Conservation (phyloP, 1,140 invertebrate species). For the Antheraea pernyi region DNA sequence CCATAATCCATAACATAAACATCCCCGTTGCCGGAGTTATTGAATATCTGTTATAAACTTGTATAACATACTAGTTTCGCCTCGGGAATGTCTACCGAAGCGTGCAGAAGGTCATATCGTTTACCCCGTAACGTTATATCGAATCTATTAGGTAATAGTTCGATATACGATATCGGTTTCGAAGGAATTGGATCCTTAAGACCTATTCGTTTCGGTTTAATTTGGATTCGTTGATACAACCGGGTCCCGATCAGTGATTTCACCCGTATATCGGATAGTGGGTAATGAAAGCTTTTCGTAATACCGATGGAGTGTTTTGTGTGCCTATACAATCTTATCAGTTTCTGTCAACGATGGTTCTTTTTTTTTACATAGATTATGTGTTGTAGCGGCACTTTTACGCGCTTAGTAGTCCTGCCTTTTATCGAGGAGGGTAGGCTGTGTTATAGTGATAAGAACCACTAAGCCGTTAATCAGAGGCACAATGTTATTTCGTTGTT, state of each 20-base stretch:
- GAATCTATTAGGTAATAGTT: slow-evolving; percentile 60
- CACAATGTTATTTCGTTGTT: not conserved
- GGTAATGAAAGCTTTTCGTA: slow-evolving; percentile 53
- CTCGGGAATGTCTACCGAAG: slow-evolving; percentile 60
- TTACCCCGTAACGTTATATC: slow-evolving; percentile 66
- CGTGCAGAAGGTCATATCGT: slow-evolving; percentile 65
- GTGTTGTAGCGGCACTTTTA: slow-evolving; percentile 11
- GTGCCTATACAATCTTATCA: slow-evolving; percentile 35
- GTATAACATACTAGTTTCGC: slow-evolving; percentile 30
- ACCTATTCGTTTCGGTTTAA: slow-evolving; percentile 20
- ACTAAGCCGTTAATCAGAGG: not conserved
- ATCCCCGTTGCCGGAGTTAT: not conserved
- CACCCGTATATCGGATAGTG: slow-evolving; percentile 34
- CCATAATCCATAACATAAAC: not conserved
- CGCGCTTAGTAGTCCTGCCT: not conserved
- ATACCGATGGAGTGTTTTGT: slow-evolving; percentile 36
- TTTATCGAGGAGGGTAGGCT: not conserved
- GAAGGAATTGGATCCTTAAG: slow-evolving; percentile 22
- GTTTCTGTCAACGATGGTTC: slow-evolving; percentile 24
- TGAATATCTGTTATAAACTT: not conserved
- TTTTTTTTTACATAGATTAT: slow-evolving; percentile 25
- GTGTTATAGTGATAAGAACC: not conserved
- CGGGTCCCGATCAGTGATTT: slow-evolving; percentile 24
- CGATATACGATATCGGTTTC: slow-evolving; percentile 22
- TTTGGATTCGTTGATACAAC: slow-evolving; percentile 21